Conservation (phyloP, 1,140 invertebrate genomes). For the Calephelis nemesis region DNA sequence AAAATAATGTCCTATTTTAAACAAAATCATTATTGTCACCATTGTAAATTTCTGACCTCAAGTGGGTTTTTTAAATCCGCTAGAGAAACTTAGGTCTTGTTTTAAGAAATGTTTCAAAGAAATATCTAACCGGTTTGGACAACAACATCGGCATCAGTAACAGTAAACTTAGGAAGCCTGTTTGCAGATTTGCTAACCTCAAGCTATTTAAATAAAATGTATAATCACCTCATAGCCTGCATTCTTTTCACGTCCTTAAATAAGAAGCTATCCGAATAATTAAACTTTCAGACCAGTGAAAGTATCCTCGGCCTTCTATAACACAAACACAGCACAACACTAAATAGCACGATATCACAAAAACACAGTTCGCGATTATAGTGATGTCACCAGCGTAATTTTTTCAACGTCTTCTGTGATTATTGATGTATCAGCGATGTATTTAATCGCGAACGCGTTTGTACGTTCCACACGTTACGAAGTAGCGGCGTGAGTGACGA, state of each 20-base stretch:
- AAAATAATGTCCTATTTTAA: too few relatives aligned
- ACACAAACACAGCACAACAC: constrained; percentile 61
- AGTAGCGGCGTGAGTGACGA: constrained; percentile 36
- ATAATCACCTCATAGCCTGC: constrained; percentile 54
- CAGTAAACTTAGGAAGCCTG: background rate
- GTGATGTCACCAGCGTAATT: constrained; percentile 31
- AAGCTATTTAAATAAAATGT: background rate
- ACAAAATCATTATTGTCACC: too few relatives aligned
- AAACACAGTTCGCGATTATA: constrained; percentile 40
- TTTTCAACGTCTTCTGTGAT: constrained; percentile 20
- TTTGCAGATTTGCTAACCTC: background rate
- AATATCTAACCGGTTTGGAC: background rate
- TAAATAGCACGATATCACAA: constrained; percentile 34
- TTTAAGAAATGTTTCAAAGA: background rate
- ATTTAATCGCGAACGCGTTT: background rate
- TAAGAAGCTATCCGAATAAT: constrained; percentile 70
- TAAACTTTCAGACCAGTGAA: constrained; percentile 76
- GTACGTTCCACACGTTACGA: constrained; percentile 29
- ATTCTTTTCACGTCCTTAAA: constrained; percentile 47
- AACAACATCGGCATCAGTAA: background rate
- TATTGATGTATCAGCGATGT: constrained; percentile 14
- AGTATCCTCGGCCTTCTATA: constrained; percentile 68
- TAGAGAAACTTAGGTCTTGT: background rate
- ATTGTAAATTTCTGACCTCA: too few relatives aligned
- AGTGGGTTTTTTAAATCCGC: too few relatives aligned